These are phyloP conservation scores for Microctonus brassicae DNA, from an alignment of 2,888 invertebrate species.

Conservation along the genomic window DNA sequence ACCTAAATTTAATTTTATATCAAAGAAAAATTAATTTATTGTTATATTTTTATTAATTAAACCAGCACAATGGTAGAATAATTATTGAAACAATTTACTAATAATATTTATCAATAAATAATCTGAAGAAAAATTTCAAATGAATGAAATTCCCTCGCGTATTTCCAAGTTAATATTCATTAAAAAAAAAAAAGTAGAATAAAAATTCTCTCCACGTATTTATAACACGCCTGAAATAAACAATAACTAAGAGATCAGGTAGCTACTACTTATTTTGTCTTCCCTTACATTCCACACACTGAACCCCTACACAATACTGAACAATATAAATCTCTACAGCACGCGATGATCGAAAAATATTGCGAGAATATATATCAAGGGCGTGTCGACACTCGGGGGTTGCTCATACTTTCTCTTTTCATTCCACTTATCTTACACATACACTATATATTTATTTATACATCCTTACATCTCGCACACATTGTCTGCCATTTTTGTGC, in stretches of 20 bases:
- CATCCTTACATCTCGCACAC: constrained; percentile 38
- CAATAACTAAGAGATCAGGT: constrained; percentile 68
- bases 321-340: constrained; percentile 66
- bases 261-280: constrained; percentile 47
- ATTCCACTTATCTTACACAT: constrained; percentile 55
- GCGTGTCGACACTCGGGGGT: constrained; percentile 60
- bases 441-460: constrained; percentile 59
- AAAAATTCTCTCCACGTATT: too few relatives aligned
- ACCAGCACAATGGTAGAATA: too few relatives aligned
- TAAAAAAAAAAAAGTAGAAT: too few relatives aligned
- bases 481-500: too few relatives aligned
- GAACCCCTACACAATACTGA: not conserved
- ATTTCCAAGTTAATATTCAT: too few relatives aligned
- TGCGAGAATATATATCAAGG: constrained; percentile 69
- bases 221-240: not conserved
- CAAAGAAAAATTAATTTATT: too few relatives aligned
- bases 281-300: not conserved
- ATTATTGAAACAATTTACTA: too few relatives aligned
- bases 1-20: too few relatives aligned
- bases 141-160: too few relatives aligned
- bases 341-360: constrained; percentile 71
- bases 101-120: too few relatives aligned
- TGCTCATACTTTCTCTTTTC: not conserved
- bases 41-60: too few relatives aligned
- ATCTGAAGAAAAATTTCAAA: too few relatives aligned